Percentiles rank a stretch among this genome's conserved stretches.
Conservation (phyloP, 2,113 vertebrate species). For the Ptilonorhynchus violaceus region DNA sequence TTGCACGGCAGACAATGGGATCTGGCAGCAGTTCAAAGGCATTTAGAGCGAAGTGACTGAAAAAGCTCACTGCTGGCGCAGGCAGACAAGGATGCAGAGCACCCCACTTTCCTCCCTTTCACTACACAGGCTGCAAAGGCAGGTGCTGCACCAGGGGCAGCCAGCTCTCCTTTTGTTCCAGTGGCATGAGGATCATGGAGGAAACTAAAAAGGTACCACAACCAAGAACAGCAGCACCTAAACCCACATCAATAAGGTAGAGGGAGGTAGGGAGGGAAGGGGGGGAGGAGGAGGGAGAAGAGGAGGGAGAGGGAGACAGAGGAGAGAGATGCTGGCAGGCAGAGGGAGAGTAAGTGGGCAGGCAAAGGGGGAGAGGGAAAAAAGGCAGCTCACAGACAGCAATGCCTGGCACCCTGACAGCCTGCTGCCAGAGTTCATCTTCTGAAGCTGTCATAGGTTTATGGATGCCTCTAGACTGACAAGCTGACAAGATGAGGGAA, state of each 20-base stretch:
- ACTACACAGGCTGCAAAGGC: neutral
- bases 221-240: neutral
- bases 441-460: slow-evolving; percentile 7
- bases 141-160: neutral
- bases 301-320: neutral
- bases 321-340: neutral
- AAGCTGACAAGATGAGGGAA: slow-evolving; percentile 11
- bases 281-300: neutral
- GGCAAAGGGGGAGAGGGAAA: neutral
- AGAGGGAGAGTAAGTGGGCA: neutral
- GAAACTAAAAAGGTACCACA: neutral
- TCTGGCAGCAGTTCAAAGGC: slow-evolving; percentile 48
- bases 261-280: neutral
- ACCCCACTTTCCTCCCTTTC: neutral
- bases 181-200: neutral
- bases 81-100: neutral
- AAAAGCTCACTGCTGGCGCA: neutral
- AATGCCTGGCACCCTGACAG: slow-evolving; percentile 1
- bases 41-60: neutral
- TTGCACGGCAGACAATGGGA: slow-evolving; percentile 4
- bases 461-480: slow-evolving; percentile 28
- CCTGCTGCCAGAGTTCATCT: neutral
- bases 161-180: neutral
- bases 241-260: neutral
- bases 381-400: neutral